Conservation (phyloP, 2,797 vertebrate species). For the Benthosema pterotum region DNA sequence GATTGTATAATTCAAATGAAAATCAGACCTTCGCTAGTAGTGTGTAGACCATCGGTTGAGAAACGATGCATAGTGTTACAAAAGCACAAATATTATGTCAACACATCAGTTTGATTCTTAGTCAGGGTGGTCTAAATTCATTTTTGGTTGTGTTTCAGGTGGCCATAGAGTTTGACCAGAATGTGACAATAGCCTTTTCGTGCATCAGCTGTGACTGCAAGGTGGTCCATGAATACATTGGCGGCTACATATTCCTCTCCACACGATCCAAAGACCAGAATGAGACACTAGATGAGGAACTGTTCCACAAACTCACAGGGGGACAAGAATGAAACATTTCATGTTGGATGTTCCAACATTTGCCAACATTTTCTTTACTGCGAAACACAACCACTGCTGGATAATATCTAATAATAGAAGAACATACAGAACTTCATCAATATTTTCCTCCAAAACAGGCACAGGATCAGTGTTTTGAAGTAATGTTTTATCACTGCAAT, state of each 20-base stretch:
- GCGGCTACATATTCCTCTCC: conserved; percentile 98
- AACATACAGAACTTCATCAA: background rate
- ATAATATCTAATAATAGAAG: conserved; percentile 5
- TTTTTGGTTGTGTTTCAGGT: conserved; percentile 79
- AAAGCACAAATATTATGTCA: too few species aligned
- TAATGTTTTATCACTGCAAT: background rate
- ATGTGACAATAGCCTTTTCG: conserved; percentile 88
- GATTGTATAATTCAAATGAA: too few species aligned
- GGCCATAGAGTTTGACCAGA: conserved; percentile 94
- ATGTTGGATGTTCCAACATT: conserved; percentile 27
- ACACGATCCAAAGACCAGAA: conserved; percentile 97
- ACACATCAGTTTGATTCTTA: too few species aligned
- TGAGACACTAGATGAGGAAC: conserved; percentile 93
- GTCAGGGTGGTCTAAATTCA: too few species aligned
- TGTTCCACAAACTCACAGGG: conserved; percentile 96
- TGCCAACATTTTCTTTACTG: background rate
- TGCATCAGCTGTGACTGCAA: conserved; percentile 94
- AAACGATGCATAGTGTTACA: too few species aligned
- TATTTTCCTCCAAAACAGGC: conserved; percentile 9
- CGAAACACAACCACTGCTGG: conserved; percentile 12
- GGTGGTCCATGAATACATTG: conserved; percentile 95
- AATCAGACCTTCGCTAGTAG: too few species aligned
- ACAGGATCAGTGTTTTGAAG: background rate
- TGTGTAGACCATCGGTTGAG: too few species aligned
- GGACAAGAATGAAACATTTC: conserved; percentile 87